Base-by-base conservation (phyloP, 2,797 vertebrate species). In the Serranus cabrilla region DNA sequence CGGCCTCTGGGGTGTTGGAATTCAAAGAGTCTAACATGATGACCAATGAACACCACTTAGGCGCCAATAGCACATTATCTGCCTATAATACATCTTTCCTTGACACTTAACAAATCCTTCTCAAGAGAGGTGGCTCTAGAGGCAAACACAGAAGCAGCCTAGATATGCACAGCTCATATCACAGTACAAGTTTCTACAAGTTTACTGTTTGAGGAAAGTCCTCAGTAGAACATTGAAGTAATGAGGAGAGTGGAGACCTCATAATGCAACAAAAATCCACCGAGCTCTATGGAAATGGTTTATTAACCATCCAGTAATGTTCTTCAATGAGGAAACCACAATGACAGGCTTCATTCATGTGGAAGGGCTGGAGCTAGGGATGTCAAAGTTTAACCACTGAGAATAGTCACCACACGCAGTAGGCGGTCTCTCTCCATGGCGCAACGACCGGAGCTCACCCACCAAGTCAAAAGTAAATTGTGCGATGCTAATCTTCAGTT, bases 101-200 rank as follows among this genome's bases (percentile, higher is more conserved):
- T 71, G 65, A 57, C 51, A 57, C 58, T 64, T 69, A 23, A 42
- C n/a, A 63, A 75, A 81, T 68, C 20, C 49, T n/a, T 58, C 52
- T 52, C 49, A 11, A 37, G 62, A 45, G 50, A 52, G 14, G 34
- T 57, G 40, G 18, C 0, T 5, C 25, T 63, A 7, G 5, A 3
- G 16, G 10, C 20, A 47, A 43, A 64, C 11, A 52, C 16, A 52
- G 31, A 69, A 13, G 51, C 47, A 69, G 20, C 56, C 34, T 5
- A 43, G 18, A 60, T 55, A 34, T 50, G 18, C 40, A 14, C 5
- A 16, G 16, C 37, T 76, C 14, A 25, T 20, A 5, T 8, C 42
- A 31, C 23, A 17, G 16, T 67, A n/a, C 21, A 18, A 56, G 23
- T 46, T 11, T 16, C 47, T 42, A 13, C 47, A 12, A 17, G n/a